Conservation (phyloP, 2,888 invertebrate species). For the Erebia aethiops region DNA sequence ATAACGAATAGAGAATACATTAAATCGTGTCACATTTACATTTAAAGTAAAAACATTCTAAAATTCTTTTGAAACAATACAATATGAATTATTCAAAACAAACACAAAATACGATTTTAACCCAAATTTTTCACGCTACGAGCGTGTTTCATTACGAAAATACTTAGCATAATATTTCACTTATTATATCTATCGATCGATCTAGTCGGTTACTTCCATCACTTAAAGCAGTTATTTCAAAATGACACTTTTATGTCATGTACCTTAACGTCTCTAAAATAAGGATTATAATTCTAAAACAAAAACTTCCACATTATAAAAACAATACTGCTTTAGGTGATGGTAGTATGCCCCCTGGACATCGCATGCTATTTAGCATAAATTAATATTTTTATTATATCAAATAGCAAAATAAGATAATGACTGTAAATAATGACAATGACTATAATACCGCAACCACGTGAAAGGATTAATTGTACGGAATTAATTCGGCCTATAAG, state of each 20-base stretch:
- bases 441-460: not conserved
- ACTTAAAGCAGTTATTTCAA: too few species aligned
- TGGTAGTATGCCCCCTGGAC: too few species aligned
- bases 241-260: too few species aligned
- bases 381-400: slow-evolving; percentile 10
- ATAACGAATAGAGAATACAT: not conserved
- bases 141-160: slow-evolving; percentile 12
- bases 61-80: slow-evolving; percentile 4
- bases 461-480: not conserved
- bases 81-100: slow-evolving; percentile 5
- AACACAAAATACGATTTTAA: slow-evolving; percentile 18
- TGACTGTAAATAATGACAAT: too few species aligned
- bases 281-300: too few species aligned
- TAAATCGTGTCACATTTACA: slow-evolving; percentile 12
- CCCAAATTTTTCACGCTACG: slow-evolving; percentile 19
- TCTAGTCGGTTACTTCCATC: too few species aligned
- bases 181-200: slow-evolving; percentile 19
- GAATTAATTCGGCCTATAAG: too few species aligned
- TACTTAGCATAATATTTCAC: slow-evolving; percentile 24
- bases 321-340: too few species aligned
- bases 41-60: not conserved
- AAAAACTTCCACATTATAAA: too few species aligned
- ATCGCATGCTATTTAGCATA: slow-evolving; percentile 28
- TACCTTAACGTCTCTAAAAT: too few species aligned
- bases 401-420: not conserved